Evolutionary conservation across 2,797 vertebrate species (phyloP).

Genomic region (Pseudocheirus occidentalis): DNA sequence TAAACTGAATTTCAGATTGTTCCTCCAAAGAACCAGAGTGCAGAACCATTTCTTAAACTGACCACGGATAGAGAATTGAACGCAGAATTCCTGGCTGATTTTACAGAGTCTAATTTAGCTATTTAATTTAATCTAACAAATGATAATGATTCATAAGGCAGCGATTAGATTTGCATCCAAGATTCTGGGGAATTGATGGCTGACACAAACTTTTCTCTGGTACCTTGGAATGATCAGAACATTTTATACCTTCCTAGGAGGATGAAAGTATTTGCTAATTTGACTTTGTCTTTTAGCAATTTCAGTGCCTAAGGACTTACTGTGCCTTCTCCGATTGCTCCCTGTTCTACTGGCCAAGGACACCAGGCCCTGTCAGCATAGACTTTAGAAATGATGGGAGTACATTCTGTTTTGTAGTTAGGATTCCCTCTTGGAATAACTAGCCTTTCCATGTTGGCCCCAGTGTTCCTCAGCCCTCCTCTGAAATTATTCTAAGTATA

Average conservation of each 20-base stretch:
- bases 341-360: not conserved
- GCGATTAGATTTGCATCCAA: not conserved
- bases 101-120: not conserved
- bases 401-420: not conserved
- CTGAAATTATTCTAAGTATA: not conserved
- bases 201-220: not conserved
- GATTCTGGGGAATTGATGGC: not conserved
- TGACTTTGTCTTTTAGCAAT: not conserved
- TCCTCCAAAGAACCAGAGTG: not conserved
- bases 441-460: not conserved
- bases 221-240: not conserved
- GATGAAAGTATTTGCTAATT: not conserved
- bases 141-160: not conserved
- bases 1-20: not conserved
- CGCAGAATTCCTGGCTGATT: not conserved
- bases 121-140: too few species aligned
- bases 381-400: not conserved
- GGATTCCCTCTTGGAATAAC: not conserved
- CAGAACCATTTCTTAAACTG: not conserved
- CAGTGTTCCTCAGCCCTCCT: not conserved
- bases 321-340: not conserved
- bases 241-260: not conserved
- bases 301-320: not conserved
- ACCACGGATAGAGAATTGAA: not conserved
- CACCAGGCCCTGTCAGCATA: not conserved